phyloP scores from a whole-genome alignment of 1,140 invertebrate genomes.

The Arctopsyche grandis region DNA sequence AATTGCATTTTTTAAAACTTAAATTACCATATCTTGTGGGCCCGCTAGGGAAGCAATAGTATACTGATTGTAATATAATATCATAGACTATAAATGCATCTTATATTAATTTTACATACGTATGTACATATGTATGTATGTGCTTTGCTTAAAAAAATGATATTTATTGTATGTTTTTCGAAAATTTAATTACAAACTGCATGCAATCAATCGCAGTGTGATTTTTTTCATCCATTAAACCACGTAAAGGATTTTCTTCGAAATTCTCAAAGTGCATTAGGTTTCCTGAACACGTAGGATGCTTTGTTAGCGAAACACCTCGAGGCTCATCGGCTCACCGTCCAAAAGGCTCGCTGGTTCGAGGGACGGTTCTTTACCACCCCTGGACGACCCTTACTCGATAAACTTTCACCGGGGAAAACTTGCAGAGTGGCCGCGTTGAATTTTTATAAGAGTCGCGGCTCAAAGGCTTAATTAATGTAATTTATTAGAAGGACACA shows the following conservation, averaged over 20 bases:
- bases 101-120: no score
- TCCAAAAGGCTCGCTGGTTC: background rate
- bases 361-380: background rate
- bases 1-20: no score
- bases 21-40: no score
- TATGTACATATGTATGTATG: no score
- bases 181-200: no score
- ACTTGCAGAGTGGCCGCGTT: slow-evolving; percentile 7
- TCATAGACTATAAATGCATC: no score
- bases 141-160: no score
- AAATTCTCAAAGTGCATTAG: background rate
- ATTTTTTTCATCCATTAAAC: background rate
- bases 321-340: slow-evolving; percentile 14
- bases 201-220: no score
- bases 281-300: slow-evolving; percentile 20
- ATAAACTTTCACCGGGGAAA: slow-evolving; percentile 14
- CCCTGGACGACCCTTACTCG: background rate
- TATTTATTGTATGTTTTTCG: no score
- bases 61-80: no score
- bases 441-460: slow-evolving; percentile 32
- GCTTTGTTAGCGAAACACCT: slow-evolving; percentile 43
- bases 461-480: slow-evolving; percentile 32
- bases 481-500: slow-evolving; percentile 29
- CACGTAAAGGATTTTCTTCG: background rate
- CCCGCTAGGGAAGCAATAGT: no score